Percentiles rank a stretch among this genome's conserved stretches.
These are phyloP conservation scores for Rosalia funebris DNA, from an alignment of 2,888 invertebrate genomes.

Conservation along the genomic window DNA sequence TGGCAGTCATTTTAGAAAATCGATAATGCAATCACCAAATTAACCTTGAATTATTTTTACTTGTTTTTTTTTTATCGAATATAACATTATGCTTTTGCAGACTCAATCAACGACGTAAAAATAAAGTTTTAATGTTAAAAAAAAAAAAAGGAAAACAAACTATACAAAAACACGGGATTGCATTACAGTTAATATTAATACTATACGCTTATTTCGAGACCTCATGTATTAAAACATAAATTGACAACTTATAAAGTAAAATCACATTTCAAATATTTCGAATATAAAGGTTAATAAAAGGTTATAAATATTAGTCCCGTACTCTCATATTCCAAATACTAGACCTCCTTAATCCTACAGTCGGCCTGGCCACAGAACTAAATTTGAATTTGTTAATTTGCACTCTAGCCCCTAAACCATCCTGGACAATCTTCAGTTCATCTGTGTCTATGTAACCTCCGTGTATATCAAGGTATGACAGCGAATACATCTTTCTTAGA, in stretches of 20 bases:
- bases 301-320: constrained; percentile 70
- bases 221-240: neutral
- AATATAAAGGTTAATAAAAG: constrained; percentile 7
- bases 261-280: constrained; percentile 40
- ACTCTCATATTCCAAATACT: constrained; percentile 91
- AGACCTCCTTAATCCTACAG: constrained; percentile 86
- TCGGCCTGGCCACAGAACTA: constrained; percentile 89
- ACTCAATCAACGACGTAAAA: no score
- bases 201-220: neutral
- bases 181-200: neutral
- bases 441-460: constrained; percentile 78
- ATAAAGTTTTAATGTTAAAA: no score
- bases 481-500: constrained; percentile 70
- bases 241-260: constrained; percentile 27
- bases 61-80: no score
- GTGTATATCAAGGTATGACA: constrained; percentile 84
- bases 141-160: no score
- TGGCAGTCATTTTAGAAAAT: no score
- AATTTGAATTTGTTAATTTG: constrained; percentile 80
- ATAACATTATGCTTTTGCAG: no score
- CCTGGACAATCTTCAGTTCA: constrained; percentile 67
- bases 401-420: constrained; percentile 68
- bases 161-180: no score
- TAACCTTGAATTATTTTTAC: no score
- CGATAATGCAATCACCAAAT: no score